A percentile compares a stretch with the other conserved stretches of the same genome.
Evolutionary conservation across 2,797 vertebrate species (phyloP).

Genomic region (Florisuga fusca): DNA sequence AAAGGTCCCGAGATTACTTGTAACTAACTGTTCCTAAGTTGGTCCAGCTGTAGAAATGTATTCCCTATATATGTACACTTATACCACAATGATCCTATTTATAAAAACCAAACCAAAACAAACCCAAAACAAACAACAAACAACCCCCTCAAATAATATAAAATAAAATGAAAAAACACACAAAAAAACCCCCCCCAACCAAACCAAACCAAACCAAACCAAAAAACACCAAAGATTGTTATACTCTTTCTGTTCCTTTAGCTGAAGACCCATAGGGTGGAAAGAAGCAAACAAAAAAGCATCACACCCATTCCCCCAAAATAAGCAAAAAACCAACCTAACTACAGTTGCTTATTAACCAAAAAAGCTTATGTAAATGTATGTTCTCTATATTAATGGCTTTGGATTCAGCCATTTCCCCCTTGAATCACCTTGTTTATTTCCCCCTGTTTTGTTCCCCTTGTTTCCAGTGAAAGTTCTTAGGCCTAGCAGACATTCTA

Average conservation of each 20-base stretch:
- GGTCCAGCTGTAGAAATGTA: background rate
- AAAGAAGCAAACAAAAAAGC: background rate
- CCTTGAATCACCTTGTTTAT: background rate
- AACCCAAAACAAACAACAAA: background rate
- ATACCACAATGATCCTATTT: background rate
- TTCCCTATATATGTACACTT: background rate
- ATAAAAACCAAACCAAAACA: no score
- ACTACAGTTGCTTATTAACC: background rate
- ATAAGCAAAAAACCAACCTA: background rate
- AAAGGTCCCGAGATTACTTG: background rate
- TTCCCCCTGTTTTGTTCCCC: background rate
- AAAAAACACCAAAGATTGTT: background rate
- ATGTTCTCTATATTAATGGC: background rate
- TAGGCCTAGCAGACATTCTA: background rate
- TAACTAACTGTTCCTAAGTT: background rate
- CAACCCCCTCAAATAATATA: no score
- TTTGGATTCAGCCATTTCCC: background rate
- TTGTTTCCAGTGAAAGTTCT: background rate
- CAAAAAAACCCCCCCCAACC: no score
- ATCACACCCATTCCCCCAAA: background rate
- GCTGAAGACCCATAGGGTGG: background rate
- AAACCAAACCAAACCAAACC: no score
- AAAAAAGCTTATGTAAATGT: background rate
- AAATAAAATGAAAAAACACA: no score
- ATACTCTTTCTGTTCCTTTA: background rate